Percentiles rank a stretch among this genome's conserved stretches.
These are phyloP conservation scores for Heteropelma amictum DNA, from an alignment of 2,888 invertebrate species.

Conservation along the genomic window DNA sequence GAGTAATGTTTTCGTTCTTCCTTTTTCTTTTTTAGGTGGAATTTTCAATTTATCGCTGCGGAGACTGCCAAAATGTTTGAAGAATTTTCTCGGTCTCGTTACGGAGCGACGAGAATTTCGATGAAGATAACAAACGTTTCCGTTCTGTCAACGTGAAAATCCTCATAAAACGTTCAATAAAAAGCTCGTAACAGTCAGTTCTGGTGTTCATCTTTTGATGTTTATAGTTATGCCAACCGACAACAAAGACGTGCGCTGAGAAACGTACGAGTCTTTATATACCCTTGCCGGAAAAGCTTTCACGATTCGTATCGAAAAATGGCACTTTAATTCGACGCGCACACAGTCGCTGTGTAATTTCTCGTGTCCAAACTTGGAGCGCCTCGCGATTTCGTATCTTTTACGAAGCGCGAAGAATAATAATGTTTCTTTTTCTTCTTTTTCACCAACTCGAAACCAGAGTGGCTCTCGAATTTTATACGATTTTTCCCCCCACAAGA, in stretches of 20 bases:
- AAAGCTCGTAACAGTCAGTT: constrained; percentile 17
- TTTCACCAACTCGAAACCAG: not conserved
- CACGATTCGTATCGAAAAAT: constrained; percentile 21
- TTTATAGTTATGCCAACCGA: not conserved
- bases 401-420: constrained; percentile 29
- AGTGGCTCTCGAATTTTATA: not conserved
- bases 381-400: not conserved
- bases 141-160: constrained; percentile 21
- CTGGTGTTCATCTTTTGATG: not conserved
- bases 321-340: not conserved
- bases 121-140: not conserved
- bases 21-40: too few species aligned
- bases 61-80: too few species aligned
- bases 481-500: constrained; percentile 10
- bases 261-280: constrained; percentile 7
- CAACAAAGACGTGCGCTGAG: not conserved
- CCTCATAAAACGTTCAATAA: constrained; percentile 30
- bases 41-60: too few species aligned
- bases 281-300: not conserved
- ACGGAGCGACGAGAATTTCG: constrained; percentile 2
- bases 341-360: constrained; percentile 1
- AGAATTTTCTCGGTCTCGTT: not conserved
- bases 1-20: too few species aligned
- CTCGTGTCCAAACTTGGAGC: not conserved
- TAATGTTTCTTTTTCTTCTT: too few species aligned